Conservation (phyloP, 1,140 invertebrate genomes). For the Acromyrmex charruanus region DNA sequence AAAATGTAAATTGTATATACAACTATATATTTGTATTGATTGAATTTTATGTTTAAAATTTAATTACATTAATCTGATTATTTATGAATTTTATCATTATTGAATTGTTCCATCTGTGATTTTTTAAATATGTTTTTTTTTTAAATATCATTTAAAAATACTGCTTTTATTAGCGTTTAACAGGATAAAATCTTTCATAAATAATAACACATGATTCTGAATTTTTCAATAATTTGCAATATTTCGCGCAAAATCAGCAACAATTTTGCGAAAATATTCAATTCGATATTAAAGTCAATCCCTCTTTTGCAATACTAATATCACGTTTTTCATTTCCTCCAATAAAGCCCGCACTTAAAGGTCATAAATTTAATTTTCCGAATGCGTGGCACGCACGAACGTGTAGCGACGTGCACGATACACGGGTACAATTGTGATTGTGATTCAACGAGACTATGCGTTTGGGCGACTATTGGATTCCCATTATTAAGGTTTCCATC, state of each 20-base stretch:
- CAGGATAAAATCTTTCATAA: not conserved
- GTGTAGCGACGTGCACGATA: not conserved
- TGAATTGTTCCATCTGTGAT: not conserved
- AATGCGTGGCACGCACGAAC: constrained; percentile 24
- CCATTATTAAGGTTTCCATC: constrained; percentile 72
- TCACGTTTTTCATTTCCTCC: constrained; percentile 28
- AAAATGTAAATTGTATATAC: not conserved
- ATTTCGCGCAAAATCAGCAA: not conserved
- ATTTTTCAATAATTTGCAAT: not conserved
- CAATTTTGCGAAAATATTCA: constrained; percentile 4
- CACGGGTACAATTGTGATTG: constrained; percentile 27
- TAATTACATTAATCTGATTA: not conserved
- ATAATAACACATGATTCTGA: not conserved
- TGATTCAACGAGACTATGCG: constrained; percentile 41
- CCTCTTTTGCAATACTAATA: constrained; percentile 31
- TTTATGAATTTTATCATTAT: not conserved
- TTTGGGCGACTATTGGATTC: constrained; percentile 63
- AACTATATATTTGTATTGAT: not conserved
- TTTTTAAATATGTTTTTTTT: constrained; percentile 1
- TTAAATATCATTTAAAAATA: not conserved
- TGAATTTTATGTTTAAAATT: not conserved
- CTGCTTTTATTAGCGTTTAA: not conserved
- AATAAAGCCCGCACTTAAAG: constrained; percentile 31
- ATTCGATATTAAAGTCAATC: not conserved
- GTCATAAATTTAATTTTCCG: constrained; percentile 53